Conservation (phyloP, 2,113 vertebrate genomes). For the Periophthalmus modestus region DNA sequence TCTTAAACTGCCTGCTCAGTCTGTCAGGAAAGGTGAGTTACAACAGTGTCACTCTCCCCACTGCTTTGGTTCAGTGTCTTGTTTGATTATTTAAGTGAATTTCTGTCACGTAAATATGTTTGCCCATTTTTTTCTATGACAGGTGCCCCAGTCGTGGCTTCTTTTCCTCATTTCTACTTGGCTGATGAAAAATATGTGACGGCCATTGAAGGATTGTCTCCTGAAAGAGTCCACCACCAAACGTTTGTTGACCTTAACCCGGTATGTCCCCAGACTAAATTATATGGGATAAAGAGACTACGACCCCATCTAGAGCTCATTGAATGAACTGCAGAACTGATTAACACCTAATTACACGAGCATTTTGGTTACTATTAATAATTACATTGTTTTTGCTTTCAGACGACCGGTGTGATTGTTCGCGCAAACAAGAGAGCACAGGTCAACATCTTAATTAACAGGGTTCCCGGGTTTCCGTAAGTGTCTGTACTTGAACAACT, state of each 20-base stretch:
- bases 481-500: constrained; percentile 7
- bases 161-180: constrained; percentile 94
- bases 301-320: too few relatives aligned
- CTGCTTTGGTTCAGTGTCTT: not conserved
- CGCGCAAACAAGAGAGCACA: constrained; percentile 79
- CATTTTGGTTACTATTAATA: not conserved
- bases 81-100: not conserved
- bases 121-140: constrained; percentile 2
- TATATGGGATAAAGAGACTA: not conserved
- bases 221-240: constrained; percentile 86
- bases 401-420: constrained; percentile 78
- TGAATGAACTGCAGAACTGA: not conserved
- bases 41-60: not conserved
- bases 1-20: not conserved
- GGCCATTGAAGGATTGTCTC: constrained; percentile 83
- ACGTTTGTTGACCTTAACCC: constrained; percentile 93
- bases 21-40: not conserved
- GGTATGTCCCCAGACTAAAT: constrained; percentile 65
- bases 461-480: constrained; percentile 67
- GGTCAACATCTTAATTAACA: constrained; percentile 69
- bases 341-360: not conserved
- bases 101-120: not conserved
- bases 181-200: constrained; percentile 80
- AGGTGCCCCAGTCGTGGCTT: constrained; percentile 92
- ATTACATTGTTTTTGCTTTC: not conserved